These are phyloP conservation scores for Macrochelys suwanniensis DNA, from an alignment of 2,797 vertebrate genomes.

Conservation along the genomic window DNA sequence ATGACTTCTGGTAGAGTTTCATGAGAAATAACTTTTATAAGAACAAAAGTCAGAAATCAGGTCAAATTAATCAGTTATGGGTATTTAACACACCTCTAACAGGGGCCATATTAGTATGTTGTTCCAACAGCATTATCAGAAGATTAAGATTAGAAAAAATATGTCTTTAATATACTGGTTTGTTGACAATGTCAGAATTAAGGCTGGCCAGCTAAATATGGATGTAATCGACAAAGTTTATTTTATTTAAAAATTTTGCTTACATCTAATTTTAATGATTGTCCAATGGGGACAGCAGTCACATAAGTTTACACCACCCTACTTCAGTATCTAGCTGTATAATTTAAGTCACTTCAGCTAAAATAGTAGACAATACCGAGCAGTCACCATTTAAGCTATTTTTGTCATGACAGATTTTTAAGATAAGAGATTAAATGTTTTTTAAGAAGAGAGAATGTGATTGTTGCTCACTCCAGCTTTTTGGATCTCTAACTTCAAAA, in stretches of 20 bases:
- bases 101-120: neutral
- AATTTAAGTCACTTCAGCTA: neutral
- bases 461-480: neutral
- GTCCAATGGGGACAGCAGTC: neutral
- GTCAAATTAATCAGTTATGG: neutral
- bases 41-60: neutral
- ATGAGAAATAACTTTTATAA: slow-evolving; percentile 6
- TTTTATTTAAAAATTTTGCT: neutral
- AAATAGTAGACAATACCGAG: neutral
- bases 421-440: neutral
- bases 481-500: neutral
- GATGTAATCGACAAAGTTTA: neutral
- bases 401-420: neutral
- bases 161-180: neutral
- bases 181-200: neutral
- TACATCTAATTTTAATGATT: neutral
- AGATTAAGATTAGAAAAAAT: neutral
- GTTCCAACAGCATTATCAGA: neutral
- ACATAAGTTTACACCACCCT: neutral
- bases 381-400: neutral
- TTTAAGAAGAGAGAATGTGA: rapidly evolving
- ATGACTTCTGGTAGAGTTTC: neutral
- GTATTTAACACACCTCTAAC: neutral
- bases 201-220: neutral
- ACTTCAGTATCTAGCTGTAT: neutral